Evolutionary conservation across 2,888 invertebrate species (phyloP).

Genomic region (Caenorhabditis sp.): DNA sequence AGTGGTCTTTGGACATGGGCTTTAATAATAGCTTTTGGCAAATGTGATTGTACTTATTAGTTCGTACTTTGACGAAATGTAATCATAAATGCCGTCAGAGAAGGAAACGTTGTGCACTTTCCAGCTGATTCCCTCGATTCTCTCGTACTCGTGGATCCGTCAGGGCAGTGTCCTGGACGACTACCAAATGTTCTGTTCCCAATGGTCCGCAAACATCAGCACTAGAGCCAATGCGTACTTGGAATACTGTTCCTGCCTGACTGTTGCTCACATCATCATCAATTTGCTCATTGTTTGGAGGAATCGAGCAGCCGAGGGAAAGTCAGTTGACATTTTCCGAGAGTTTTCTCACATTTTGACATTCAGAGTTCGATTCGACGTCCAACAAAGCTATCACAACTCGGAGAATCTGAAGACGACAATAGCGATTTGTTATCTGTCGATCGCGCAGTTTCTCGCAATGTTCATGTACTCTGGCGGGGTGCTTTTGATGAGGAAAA

Average conservation of each 20-base stretch:
- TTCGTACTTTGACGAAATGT: too few relatives aligned
- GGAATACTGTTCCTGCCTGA: slow-evolving; percentile 21
- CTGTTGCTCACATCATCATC: slow-evolving; percentile 31
- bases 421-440: slow-evolving; percentile 30
- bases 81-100: too few relatives aligned
- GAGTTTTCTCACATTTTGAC: too few relatives aligned
- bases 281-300: slow-evolving; percentile 24
- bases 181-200: slow-evolving; percentile 48
- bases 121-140: slow-evolving; percentile 27
- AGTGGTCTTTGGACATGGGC: too few relatives aligned
- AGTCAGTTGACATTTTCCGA: background rate
- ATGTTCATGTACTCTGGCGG: slow-evolving; percentile 44
- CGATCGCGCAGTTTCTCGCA: slow-evolving; percentile 36
- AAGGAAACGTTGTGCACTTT: slow-evolving; percentile 5
- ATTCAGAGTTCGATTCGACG: slow-evolving; percentile 35
- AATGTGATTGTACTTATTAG: too few relatives aligned
- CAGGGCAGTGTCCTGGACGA: slow-evolving; percentile 31
- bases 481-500: slow-evolving; percentile 34
- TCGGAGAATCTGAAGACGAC: slow-evolving; percentile 44
- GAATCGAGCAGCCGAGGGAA: slow-evolving; percentile 18
- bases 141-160: slow-evolving; percentile 34
- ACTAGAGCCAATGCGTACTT: slow-evolving; percentile 23
- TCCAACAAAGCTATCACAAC: slow-evolving; percentile 28
- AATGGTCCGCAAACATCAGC: slow-evolving; percentile 34
- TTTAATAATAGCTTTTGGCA: too few relatives aligned